Base-by-base conservation (phyloP, 1,140 invertebrate species). In the Sarcophaga peregrina region DNA sequence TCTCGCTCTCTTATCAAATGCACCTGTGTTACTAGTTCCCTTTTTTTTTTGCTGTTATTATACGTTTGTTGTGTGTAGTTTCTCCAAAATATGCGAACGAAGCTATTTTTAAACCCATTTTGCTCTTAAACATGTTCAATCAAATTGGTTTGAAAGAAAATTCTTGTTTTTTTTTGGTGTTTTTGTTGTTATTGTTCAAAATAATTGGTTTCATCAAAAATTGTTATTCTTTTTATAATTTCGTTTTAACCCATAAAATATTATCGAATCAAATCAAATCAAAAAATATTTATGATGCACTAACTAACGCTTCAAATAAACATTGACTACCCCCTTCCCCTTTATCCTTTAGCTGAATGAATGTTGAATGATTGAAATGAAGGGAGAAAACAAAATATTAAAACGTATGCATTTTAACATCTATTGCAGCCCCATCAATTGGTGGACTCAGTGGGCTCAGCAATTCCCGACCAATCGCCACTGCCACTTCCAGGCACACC, bases 401-500 rank as follows among this genome's bases (percentile, higher is more conserved):
- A 52, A 81, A 76, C 58, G 81, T 75, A 15, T 73, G 76, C 46
- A 46, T 72, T 52, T 78, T 83, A 48, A 54, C 62, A 11, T 78
- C 75, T 75, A 83, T 89, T 88, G 84, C 85, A 90, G 90, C 90
- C 88, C 87, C 90, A 88, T 89, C 89, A 86, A 90, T 90, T 89
- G 90, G 90, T 83, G 90, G 90, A 80, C 88, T 90, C 89, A 90
- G 90, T 86, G 90, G 90, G 46, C 90, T 90, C 89, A 86, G 89
- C 85, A 90, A 90, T 86, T 87, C 90, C 85, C 86, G 90, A 88
- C 90, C 90, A 85, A 89, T 90, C 88, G 89, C 90, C 87, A 90
- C 89, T 88, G 89, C 89, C 89, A 89, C 89, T 89, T 87, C 90
- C 88, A 84, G 89, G 88, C 87, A 90, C 90, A 90, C 89, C 90